Conservation (phyloP, 2,113 vertebrate genomes). For the Notothenia coriiceps region DNA sequence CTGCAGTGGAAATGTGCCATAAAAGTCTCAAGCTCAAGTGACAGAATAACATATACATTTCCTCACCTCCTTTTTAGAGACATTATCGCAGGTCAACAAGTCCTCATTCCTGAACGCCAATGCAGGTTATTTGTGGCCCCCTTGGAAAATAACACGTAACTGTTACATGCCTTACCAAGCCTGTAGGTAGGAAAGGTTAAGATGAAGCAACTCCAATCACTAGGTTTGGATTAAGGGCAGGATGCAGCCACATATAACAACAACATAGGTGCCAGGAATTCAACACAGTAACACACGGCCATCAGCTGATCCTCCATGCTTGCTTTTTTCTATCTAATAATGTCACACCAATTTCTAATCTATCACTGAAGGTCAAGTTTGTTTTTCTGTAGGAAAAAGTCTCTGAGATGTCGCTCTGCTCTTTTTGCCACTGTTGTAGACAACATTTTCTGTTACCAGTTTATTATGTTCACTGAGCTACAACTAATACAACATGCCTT, state of each 20-base stretch:
- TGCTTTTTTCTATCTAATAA: background rate
- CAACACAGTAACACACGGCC: background rate
- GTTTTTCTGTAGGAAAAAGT: background rate
- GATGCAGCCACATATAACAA: background rate
- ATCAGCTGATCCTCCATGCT: background rate
- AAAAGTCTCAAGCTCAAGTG: background rate
- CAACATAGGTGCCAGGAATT: background rate
- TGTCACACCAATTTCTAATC: background rate
- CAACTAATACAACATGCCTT: background rate
- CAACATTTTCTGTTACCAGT: background rate
- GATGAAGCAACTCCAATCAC: background rate
- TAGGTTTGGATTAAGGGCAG: background rate
- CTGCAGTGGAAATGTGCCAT: too few relatives aligned
- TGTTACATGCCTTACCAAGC: background rate
- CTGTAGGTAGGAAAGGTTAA: background rate
- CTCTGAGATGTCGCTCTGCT: background rate
- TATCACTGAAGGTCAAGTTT: background rate
- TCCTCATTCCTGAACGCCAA: background rate
- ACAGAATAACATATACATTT: constrained; percentile 20
- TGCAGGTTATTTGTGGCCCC: background rate
- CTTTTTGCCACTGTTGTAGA: background rate
- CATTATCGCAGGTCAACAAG: constrained; percentile 25
- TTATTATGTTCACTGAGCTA: background rate
- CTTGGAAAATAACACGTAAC: background rate
- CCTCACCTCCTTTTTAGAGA: constrained; percentile 19